Evolutionary conservation across 2,113 vertebrate species (phyloP), one percentile per base, ranked within the genome.

Genomic region (Protobothrops flavoviridis): DNA sequence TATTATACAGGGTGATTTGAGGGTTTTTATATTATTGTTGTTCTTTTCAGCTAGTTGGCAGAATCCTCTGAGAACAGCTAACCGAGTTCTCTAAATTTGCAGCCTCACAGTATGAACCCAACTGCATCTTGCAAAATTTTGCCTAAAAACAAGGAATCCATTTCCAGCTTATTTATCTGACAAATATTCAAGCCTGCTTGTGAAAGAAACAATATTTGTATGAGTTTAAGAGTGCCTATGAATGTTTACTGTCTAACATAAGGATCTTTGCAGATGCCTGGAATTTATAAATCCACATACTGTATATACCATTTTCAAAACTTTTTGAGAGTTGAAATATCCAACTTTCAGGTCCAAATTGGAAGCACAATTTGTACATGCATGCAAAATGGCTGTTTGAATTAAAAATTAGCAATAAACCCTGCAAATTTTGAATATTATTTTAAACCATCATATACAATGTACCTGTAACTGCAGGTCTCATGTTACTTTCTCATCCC

Each of bases 161-260:
- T 94, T 93, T 90, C 57, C 57, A 93, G n/a, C 69, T 93, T 59
- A 92, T 91, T 85, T 64, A 81, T 86, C 85, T 89, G 57, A 93
- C 45, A 93, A 56, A 89, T 13, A 90, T 92, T 48, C 45, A 91
- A 88, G 81, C 2, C 0, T 9, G 12, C 53, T 92, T 45, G 92
- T 2, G 55, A 21, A 86, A 26, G 53, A 57, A 3, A 89, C 12
- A 5, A 10, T 13, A 33, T 15, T 39, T 33, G 17, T 3, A 39
- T 20, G 15, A 10, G 69, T 50, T 87, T 87, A 57, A 43, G 88
- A 81, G 90, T 26, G 29, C n/a, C 2, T 61, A 2, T 53, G 61
- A 33, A 7, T 1, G 1, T 93, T 90, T 89, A 61, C 20, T 61
- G 0, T 43, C 48, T 10, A 57, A 48, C 21, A 86, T 12, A 6